phyloP scores from a whole-genome alignment of 2,797 vertebrate genomes.

The Cottoperca gobio region DNA sequence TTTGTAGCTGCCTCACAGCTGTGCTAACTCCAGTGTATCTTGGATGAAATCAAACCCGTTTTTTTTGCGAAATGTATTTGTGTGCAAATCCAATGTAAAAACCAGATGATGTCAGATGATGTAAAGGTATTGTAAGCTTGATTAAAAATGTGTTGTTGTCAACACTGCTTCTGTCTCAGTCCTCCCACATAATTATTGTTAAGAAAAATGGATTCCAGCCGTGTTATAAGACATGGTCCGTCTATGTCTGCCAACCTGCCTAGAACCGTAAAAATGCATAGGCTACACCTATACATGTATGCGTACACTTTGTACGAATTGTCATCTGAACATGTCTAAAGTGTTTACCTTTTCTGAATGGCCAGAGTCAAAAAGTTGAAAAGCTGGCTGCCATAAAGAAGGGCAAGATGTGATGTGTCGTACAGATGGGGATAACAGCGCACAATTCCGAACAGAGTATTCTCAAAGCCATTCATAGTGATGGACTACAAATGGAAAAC shows the following conservation, averaged over 20 bases:
- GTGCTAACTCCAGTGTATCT: not conserved
- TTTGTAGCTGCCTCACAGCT: slow-evolving; percentile 19
- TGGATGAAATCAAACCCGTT: not conserved
- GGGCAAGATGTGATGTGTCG: too few species aligned
- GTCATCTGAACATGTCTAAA: not conserved
- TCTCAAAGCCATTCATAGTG: too few species aligned
- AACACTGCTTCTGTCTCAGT: not conserved
- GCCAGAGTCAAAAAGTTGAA: not conserved
- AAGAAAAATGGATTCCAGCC: not conserved
- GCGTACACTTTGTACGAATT: not conserved
- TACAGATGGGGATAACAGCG: too few species aligned
- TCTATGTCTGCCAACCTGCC: not conserved
- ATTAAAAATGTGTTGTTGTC: not conserved
- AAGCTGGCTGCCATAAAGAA: too few species aligned
- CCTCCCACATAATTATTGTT: not conserved
- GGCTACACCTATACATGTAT: too few species aligned
- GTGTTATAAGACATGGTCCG: not conserved
- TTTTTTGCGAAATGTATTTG: not conserved
- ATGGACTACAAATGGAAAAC: too few species aligned
- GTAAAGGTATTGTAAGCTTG: not conserved
- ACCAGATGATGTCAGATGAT: not conserved
- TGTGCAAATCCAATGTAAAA: not conserved
- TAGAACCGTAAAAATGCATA: not conserved
- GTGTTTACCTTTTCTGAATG: not conserved
- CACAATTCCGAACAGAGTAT: too few species aligned